Conservation (phyloP, 2,888 invertebrate genomes). For the Formica aserva region DNA sequence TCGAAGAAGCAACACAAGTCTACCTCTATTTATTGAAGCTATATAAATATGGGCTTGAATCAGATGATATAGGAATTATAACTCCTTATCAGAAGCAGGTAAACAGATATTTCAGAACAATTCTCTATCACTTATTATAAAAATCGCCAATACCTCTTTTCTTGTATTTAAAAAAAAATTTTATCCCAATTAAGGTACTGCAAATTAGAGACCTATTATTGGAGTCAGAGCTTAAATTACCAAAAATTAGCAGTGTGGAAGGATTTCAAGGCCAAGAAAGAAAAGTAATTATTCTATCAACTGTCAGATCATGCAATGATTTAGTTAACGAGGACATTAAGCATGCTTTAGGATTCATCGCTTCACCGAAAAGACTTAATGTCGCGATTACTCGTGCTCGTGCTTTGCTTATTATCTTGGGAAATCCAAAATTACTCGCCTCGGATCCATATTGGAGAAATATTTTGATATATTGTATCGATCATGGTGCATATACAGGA, state of each 20-base stretch:
- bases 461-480: conserved; percentile 89
- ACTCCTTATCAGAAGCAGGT: conserved; percentile 95
- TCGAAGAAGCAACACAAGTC: conserved; percentile 91
- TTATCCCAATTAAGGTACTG: conserved; percentile 86
- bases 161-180: conserved; percentile 33
- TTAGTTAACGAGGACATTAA: conserved; percentile 86
- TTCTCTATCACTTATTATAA: not conserved
- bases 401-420: conserved; percentile 92
- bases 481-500: conserved; percentile 90
- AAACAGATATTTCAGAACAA: not conserved
- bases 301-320: conserved; percentile 87
- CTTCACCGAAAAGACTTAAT: conserved; percentile 93
- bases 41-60: conserved; percentile 88
- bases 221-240: conserved; percentile 87
- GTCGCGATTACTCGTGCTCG: conserved; percentile 95
- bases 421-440: conserved; percentile 92
- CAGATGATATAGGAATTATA: conserved; percentile 94
- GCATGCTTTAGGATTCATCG: conserved; percentile 91
- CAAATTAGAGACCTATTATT: conserved; percentile 88
- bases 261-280: conserved; percentile 95
- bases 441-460: conserved; percentile 90
- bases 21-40: conserved; percentile 89
- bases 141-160: not conserved
- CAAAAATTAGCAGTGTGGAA: conserved; percentile 93
- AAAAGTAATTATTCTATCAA: conserved; percentile 91